These are phyloP conservation scores for Cataglyphis cursor DNA, from an alignment of 2,888 invertebrate species.

Conservation along the genomic window DNA sequence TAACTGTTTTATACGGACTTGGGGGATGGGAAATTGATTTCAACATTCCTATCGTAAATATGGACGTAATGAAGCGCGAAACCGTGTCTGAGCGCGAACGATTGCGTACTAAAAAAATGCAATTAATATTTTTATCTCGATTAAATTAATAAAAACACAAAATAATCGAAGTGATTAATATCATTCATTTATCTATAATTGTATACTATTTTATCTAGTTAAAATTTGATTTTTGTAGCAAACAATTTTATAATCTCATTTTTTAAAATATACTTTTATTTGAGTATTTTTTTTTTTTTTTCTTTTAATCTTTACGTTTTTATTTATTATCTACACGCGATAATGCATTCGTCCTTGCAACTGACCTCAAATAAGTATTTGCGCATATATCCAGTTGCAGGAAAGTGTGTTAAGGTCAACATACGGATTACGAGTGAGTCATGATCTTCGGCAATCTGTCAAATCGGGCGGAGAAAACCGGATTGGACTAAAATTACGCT, in stretches of 20 bases:
- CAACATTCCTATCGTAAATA: slow-evolving; percentile 47
- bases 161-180: slow-evolving; percentile 8
- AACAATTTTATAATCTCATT: not conserved
- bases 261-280: not conserved
- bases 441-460: slow-evolving; percentile 16
- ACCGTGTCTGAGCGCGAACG: slow-evolving; percentile 15
- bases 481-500: slow-evolving; percentile 8
- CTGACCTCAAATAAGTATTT: slow-evolving; percentile 44
- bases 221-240: not conserved
- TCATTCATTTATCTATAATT: slow-evolving; percentile 19
- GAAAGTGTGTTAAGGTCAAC: slow-evolving; percentile 70
- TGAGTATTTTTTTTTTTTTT: not conserved
- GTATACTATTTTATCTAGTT: not conserved
- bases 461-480: not conserved
- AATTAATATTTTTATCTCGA: slow-evolving; percentile 51
- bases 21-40: slow-evolving; percentile 50
- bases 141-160: slow-evolving; percentile 28
- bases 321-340: slow-evolving; percentile 15
- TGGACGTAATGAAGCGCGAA: slow-evolving; percentile 53
- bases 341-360: slow-evolving; percentile 14
- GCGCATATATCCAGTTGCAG: slow-evolving; percentile 15
- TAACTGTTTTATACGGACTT: slow-evolving; percentile 46
- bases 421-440: slow-evolving; percentile 42
- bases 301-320: not conserved
- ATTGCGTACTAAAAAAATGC: slow-evolving; percentile 27